Evolutionary conservation across 2,888 invertebrate species (phyloP).

Genomic region (Thymelicus sylvestris): DNA sequence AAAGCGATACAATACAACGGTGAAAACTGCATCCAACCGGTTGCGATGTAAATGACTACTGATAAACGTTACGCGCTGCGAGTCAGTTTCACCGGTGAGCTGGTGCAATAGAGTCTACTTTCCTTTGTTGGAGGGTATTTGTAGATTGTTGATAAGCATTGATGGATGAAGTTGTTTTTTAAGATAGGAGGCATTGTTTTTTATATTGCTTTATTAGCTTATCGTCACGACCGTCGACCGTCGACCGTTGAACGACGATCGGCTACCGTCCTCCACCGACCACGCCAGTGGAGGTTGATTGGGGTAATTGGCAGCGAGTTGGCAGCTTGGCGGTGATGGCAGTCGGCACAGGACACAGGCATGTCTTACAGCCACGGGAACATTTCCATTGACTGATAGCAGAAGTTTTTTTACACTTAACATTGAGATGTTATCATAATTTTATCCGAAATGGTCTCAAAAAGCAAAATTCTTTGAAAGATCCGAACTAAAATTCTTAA

Average conservation of each 20-base stretch:
- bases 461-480: too few relatives aligned
- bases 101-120: slow-evolving; percentile 12
- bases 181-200: slow-evolving; percentile 43
- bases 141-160: slow-evolving; percentile 43
- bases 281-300: slow-evolving; percentile 39
- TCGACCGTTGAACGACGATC: slow-evolving; percentile 9
- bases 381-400: slow-evolving; percentile 27
- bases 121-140: neutral
- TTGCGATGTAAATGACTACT: slow-evolving; percentile 36
- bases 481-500: too few relatives aligned
- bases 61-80: slow-evolving; percentile 11
- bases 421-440: too few relatives aligned
- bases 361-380: slow-evolving; percentile 21
- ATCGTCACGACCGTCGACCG: slow-evolving; percentile 29
- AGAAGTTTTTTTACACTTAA: too few relatives aligned
- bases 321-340: neutral
- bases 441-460: too few relatives aligned
- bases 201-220: slow-evolving; percentile 38
- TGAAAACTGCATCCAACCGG: slow-evolving; percentile 44
- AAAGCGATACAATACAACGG: slow-evolving; percentile 40
- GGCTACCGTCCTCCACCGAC: neutral
- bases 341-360: neutral
- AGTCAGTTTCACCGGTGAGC: neutral
- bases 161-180: slow-evolving; percentile 48
- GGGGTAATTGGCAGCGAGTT: slow-evolving; percentile 38